Evolutionary conservation across 2,113 vertebrate genomes (phyloP).

Genomic region (Jaculus jaculus): DNA sequence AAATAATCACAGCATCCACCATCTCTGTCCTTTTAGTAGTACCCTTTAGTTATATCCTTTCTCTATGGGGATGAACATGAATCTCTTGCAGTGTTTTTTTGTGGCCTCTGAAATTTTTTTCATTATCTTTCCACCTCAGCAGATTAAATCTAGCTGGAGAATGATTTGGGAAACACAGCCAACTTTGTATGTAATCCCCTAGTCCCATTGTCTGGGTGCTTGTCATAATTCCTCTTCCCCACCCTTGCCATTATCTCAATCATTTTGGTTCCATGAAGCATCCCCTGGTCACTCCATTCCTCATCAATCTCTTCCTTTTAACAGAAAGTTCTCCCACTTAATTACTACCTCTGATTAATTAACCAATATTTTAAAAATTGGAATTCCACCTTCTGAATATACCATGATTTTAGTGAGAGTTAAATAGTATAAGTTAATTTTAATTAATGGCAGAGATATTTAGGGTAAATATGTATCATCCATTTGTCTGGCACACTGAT

Average conservation of each 20-base stretch:
- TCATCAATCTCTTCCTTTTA: not conserved
- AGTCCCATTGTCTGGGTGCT: not conserved
- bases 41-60: not conserved
- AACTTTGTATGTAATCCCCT: not conserved
- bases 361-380: not conserved
- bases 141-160: not conserved
- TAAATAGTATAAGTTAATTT: not conserved
- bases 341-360: not conserved
- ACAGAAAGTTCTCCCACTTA: not conserved
- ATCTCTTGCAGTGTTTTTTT: not conserved
- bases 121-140: not conserved
- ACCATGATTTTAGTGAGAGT: not conserved
- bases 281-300: not conserved
- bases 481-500: not conserved
- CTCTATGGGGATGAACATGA: not conserved
- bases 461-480: not conserved
- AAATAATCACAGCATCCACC: not conserved
- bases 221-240: too few relatives aligned
- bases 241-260: not conserved
- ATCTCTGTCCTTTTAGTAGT: not conserved
- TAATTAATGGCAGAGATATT: not conserved
- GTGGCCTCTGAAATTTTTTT: not conserved
- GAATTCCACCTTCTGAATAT: not conserved
- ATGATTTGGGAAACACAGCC: not conserved
- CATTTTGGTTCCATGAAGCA: not conserved